Percentiles rank a stretch among this genome's conserved stretches.
Evolutionary conservation across 2,888 invertebrate genomes (phyloP).

Genomic region (Blera fallax): DNA sequence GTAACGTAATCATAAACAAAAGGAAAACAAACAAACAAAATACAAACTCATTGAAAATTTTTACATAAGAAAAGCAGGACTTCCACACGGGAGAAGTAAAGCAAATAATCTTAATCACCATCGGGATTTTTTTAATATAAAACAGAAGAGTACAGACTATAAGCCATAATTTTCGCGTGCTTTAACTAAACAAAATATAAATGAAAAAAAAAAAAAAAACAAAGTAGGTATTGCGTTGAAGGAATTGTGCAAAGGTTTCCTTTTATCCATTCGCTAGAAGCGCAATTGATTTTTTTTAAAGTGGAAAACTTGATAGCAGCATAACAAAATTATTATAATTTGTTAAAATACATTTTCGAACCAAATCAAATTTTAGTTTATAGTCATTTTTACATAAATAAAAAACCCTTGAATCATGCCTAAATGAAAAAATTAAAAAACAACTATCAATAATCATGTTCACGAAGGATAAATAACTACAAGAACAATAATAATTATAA

Average conservation of each 20-base stretch:
- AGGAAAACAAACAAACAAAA: constrained; percentile 1
- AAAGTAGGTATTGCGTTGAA: constrained; percentile 35
- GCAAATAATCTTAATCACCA: constrained; percentile 7
- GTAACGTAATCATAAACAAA: constrained; percentile 46
- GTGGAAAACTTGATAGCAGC: constrained; percentile 1
- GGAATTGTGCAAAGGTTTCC: constrained; percentile 39
- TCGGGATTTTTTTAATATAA: constrained; percentile 33
- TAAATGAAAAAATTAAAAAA: not conserved
- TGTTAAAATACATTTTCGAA: constrained; percentile 9
- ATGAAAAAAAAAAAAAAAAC: constrained; percentile 3
- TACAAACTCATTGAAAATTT: constrained; percentile 2
- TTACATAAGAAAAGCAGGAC: not conserved
- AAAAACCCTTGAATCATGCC: constrained; percentile 3
- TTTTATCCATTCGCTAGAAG: constrained; percentile 49
- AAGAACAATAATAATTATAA: constrained; percentile 54
- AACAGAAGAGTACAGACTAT: constrained; percentile 26
- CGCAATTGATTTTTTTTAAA: constrained; percentile 67
- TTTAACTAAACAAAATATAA: constrained; percentile 12
- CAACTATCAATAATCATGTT: constrained; percentile 43
- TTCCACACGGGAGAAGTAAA: not conserved
- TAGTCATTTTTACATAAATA: constrained; percentile 35
- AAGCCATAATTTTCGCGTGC: constrained; percentile 43
- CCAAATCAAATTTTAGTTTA: constrained; percentile 28
- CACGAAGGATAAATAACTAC: constrained; percentile 19
- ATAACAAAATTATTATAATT: not conserved